Evolutionary conservation across 2,888 invertebrate species (phyloP).

Genomic region (Aphodius granarius): DNA sequence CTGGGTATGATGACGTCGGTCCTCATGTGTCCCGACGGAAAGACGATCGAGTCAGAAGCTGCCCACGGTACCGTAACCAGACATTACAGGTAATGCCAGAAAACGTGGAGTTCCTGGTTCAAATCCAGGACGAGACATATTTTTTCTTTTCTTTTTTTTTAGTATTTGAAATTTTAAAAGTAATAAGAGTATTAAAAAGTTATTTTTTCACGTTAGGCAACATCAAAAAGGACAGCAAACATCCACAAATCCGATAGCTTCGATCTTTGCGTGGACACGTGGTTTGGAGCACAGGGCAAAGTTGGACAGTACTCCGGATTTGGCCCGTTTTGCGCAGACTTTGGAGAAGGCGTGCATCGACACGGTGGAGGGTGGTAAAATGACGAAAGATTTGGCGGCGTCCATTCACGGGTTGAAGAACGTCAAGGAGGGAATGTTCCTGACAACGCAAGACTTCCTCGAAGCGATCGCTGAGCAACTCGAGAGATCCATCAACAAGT

Average conservation of each 20-base stretch:
- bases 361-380: constrained; percentile 78
- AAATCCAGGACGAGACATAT: too few relatives aligned
- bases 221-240: constrained; percentile 86
- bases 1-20: constrained; percentile 92
- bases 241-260: constrained; percentile 89
- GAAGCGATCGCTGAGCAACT: constrained; percentile 77
- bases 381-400: constrained; percentile 87
- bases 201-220: constrained; percentile 67
- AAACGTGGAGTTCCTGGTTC: too few relatives aligned
- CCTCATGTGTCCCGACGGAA: constrained; percentile 84
- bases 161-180: not conserved
- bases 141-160: too few relatives aligned
- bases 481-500: constrained; percentile 50
- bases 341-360: constrained; percentile 84
- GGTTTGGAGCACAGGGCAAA: constrained; percentile 83
- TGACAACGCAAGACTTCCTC: constrained; percentile 85
- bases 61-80: constrained; percentile 92
- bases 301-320: constrained; percentile 74
- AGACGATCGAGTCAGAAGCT: constrained; percentile 88
- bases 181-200: constrained; percentile 1
- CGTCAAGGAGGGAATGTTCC: constrained; percentile 79
- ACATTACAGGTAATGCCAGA: constrained; percentile 78
- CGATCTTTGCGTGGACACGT: constrained; percentile 89
- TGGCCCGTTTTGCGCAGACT: constrained; percentile 68
- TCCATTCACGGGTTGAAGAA: constrained; percentile 83